phyloP scores from a whole-genome alignment of 2,113 vertebrate genomes.

The Platichthys flesus region DNA sequence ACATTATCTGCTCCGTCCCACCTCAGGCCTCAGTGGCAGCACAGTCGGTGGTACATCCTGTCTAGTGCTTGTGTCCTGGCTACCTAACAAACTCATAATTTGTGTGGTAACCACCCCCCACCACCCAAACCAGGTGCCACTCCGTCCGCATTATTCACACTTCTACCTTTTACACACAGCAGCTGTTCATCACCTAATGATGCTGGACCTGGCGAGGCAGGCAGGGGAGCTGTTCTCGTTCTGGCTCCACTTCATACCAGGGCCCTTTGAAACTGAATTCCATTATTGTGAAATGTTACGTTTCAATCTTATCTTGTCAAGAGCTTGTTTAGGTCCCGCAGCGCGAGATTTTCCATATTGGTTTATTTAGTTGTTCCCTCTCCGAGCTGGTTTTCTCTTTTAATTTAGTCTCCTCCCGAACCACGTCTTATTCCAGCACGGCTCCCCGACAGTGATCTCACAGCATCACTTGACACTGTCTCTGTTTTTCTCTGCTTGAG shows the following conservation, averaged over 20 bases:
- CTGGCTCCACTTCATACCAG: conserved; percentile 36
- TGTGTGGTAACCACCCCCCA: conserved; percentile 58
- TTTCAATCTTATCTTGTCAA: conserved; percentile 18
- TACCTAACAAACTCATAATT: conserved; percentile 65
- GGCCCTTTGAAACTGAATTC: conserved; percentile 22
- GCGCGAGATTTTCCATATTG: not conserved
- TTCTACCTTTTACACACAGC: conserved; percentile 76
- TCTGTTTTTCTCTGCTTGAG: conserved; percentile 8
- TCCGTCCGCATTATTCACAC: conserved; percentile 78
- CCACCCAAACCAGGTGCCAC: conserved; percentile 66
- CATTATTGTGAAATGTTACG: conserved; percentile 4
- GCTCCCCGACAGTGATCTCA: not conserved
- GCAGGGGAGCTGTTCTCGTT: conserved; percentile 42
- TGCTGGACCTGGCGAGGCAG: conserved; percentile 47
- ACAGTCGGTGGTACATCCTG: conserved; percentile 54
- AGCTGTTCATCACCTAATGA: conserved; percentile 80
- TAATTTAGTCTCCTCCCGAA: not conserved
- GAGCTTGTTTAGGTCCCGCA: conserved; percentile 4
- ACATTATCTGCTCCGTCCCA: conserved; percentile 28
- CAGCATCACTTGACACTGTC: too few relatives aligned
- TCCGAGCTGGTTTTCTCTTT: conserved; percentile 2
- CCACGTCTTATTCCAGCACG: not conserved
- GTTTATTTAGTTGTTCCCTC: not conserved
- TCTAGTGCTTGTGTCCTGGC: conserved; percentile 67
- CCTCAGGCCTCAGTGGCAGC: conserved; percentile 54